These are phyloP conservation scores for Chelonus formosanus DNA, from an alignment of 2,888 invertebrate species.

Conservation along the genomic window DNA sequence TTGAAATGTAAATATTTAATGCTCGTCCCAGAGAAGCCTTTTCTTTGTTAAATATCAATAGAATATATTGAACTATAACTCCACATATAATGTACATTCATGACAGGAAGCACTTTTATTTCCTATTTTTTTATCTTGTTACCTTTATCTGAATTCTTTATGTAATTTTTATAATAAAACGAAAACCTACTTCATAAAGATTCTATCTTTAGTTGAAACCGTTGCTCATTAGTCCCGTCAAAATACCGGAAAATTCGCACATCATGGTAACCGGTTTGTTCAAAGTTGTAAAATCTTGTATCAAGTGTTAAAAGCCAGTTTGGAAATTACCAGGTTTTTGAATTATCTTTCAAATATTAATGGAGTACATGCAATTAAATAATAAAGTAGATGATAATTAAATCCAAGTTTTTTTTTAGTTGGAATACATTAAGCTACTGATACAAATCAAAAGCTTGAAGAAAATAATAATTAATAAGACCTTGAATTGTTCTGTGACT, in stretches of 20 bases:
- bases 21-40: background rate
- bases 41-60: background rate
- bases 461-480: too few species aligned
- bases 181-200: background rate
- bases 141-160: background rate
- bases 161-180: constrained; percentile 4
- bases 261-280: constrained; percentile 22
- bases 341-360: too few species aligned
- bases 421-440: too few species aligned
- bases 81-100: too few species aligned
- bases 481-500: too few species aligned
- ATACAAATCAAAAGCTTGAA: too few species aligned
- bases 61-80: too few species aligned
- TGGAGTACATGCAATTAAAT: too few species aligned
- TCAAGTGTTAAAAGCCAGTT: constrained; percentile 13
- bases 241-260: constrained; percentile 32
- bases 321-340: too few species aligned
- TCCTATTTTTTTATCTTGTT: background rate
- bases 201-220: constrained; percentile 28
- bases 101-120: background rate
- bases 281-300: constrained; percentile 16
- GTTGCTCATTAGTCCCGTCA: constrained; percentile 35
- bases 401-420: too few species aligned
- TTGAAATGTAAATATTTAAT: constrained; percentile 31
- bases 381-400: too few species aligned